These are phyloP conservation scores for Pyrochroa serraticornis DNA, from an alignment of 2,888 invertebrate genomes.

Conservation along the genomic window DNA sequence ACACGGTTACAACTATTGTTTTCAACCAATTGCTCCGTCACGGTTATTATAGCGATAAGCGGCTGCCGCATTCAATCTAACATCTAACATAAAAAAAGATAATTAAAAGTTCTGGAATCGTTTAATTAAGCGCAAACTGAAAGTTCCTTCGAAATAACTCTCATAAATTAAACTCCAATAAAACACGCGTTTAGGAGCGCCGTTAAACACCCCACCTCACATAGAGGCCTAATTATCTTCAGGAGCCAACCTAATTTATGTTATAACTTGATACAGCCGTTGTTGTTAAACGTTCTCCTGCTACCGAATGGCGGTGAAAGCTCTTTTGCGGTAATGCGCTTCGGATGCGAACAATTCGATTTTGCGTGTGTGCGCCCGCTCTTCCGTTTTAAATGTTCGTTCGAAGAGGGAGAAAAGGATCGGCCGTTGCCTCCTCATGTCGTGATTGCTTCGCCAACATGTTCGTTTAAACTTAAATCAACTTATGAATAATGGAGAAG, in stretches of 20 bases:
- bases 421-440: conserved; percentile 18
- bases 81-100: too few species aligned
- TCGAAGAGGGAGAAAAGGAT: conserved; percentile 9
- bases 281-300: conserved; percentile 21
- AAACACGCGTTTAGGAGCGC: conserved; percentile 26
- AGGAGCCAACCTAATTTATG: conserved; percentile 28
- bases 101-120: conserved; percentile 1
- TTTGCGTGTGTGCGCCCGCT: neutral
- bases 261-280: conserved; percentile 27
- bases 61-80: too few species aligned
- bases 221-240: conserved; percentile 30
- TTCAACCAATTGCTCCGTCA: too few species aligned
- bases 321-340: conserved; percentile 14
- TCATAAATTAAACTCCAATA: conserved; percentile 29
- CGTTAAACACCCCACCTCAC: conserved; percentile 29
- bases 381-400: conserved; percentile 1
- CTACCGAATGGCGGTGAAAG: conserved; percentile 6
- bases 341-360: conserved; percentile 7
- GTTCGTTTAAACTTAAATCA: conserved; percentile 29
- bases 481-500: conserved; percentile 30
- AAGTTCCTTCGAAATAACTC: conserved; percentile 23
- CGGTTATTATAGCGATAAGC: too few species aligned
- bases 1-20: neutral
- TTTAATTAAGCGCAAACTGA: conserved; percentile 20
- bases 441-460: conserved; percentile 28